Evolutionary conservation across 2,113 vertebrate species (phyloP).

Genomic region (Jacana jacana): DNA sequence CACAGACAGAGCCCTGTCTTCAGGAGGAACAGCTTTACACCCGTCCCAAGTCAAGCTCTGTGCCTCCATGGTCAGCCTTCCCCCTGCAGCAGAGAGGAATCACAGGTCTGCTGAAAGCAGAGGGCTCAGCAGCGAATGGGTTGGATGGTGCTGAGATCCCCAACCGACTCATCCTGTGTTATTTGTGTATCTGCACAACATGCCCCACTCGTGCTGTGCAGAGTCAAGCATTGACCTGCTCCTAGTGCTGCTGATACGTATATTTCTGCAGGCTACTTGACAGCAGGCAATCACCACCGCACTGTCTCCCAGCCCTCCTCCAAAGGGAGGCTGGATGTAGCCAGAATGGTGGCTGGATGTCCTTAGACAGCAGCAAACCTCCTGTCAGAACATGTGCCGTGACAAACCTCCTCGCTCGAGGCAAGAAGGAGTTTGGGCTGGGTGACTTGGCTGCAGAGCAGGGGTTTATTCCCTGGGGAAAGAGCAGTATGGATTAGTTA

Average conservation of each 20-base stretch:
- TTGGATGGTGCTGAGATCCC: neutral
- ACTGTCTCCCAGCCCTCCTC: neutral
- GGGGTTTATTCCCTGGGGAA: neutral
- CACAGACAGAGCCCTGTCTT: neutral
- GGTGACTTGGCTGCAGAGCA: neutral
- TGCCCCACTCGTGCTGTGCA: rapidly evolving
- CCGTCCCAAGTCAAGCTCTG: neutral
- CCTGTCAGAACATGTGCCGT: neutral
- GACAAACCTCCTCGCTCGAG: neutral
- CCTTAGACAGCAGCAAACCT: neutral
- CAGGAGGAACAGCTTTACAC: neutral
- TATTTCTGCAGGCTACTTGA: neutral
- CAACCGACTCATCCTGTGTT: rapidly evolving
- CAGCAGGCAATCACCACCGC: neutral
- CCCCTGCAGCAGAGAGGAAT: neutral
- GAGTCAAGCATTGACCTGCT: neutral
- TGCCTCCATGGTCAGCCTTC: neutral
- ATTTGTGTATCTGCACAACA: neutral
- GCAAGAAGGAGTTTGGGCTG: neutral
- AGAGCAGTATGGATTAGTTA: neutral
- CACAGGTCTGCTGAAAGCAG: neutral
- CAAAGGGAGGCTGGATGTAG: too few species aligned
- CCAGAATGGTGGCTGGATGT: neutral
- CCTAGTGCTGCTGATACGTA: neutral
- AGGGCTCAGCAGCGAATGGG: neutral